phyloP scores from a whole-genome alignment of 2,888 invertebrate species.

The Ashinkailepas kermadecensis region DNA sequence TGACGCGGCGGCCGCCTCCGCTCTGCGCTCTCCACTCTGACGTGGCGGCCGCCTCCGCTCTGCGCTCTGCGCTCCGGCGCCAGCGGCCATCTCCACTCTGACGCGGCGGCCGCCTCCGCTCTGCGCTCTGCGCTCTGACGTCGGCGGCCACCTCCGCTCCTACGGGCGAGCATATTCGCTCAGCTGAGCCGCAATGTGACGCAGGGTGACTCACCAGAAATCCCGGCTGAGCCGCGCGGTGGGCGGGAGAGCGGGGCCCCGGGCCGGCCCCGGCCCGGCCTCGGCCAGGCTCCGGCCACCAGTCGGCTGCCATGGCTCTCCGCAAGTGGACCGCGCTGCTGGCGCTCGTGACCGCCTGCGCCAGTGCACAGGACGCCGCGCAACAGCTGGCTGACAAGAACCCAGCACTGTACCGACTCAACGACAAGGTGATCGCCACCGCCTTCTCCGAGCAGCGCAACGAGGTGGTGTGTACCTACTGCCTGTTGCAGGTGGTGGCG shows the following conservation, averaged over 20 bases:
- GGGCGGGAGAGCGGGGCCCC: no score
- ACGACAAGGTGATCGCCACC: slow-evolving; percentile 3
- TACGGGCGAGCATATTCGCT: no score
- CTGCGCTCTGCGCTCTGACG: no score
- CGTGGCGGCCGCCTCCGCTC: no score
- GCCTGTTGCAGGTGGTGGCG: not conserved
- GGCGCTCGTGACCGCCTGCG: not conserved
- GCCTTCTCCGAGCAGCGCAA: not conserved
- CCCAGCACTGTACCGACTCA: slow-evolving; percentile 13
- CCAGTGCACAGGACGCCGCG: not conserved
- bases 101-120: no score
- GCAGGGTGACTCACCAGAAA: not conserved
- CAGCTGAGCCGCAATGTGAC: no score
- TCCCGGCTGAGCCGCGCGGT: not conserved
- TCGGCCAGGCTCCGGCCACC: not conserved
- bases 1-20: no score
- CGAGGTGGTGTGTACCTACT: slow-evolving; percentile 14
- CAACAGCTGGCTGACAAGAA: not conserved
- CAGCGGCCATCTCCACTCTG: no score
- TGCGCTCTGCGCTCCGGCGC: no score
- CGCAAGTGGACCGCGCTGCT: not conserved
- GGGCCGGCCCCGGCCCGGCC: no score
- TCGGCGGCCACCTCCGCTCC: no score
- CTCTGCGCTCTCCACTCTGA: no score
- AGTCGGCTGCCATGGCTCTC: not conserved